Evolutionary conservation across 2,888 invertebrate species (phyloP), one percentile per base, ranked within the genome.

Genomic region (Pristionchus mayeri): DNA sequence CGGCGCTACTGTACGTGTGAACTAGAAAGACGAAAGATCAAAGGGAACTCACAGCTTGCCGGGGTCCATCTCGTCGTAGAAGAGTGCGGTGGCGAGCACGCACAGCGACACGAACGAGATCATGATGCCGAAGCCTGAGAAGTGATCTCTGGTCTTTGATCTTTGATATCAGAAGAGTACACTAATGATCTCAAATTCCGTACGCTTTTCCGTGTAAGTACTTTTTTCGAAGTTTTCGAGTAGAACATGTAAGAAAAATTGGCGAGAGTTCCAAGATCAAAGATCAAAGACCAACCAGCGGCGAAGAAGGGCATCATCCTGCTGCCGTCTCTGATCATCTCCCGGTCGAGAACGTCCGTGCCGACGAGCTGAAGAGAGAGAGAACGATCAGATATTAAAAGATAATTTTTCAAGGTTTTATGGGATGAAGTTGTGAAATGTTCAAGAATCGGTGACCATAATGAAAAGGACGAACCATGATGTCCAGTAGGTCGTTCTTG

Each of bases 301-400:
- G 92, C 91, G 85, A 92, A 92, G 85, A 89, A 92, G 0, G 92
- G 92, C 57, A 90, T 91, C 87, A 91, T 87, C 57, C 91, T 71
- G 54, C 90, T 86, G 18, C 91, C 92, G 71, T 92, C 92, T 11
- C 89, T 85, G 83, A 92, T 91, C 91, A 92, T 92, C 79, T 92
- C 92, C 37, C 87, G 86, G 85, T 92, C 92, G 67, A 92, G 85
- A 24, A 92, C 88, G 82, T 92, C 91, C 2, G 89, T 90, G 48
- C 92, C 92, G 60, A 92, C 91, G 27, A 91, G 87, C 86, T 88
- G 21, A 57, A 88, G 16, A 50, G 44, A n/a, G 54, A 7, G 54
- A 54, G 54, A n/a, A n/a, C n/a, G n/a, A 54, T 54, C n/a, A 57
- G 24, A 71, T 37, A 71, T 71, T 40, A 71, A n/a, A 71, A 4